Evolutionary conservation across 2,888 invertebrate species (phyloP).

Genomic region (Trichogramma dendrolimi): DNA sequence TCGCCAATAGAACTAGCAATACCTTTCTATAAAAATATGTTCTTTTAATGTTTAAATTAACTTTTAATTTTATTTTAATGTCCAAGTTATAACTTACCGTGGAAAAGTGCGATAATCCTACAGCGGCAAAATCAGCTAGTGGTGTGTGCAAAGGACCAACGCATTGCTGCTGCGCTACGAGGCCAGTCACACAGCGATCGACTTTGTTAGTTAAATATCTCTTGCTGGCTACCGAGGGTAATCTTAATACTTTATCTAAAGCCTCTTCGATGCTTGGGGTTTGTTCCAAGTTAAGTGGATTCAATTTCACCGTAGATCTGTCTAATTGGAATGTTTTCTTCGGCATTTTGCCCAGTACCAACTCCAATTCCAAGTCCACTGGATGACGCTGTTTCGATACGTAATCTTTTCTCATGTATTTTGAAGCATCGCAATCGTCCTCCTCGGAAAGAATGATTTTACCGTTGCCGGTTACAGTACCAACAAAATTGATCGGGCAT

Average conservation of each 20-base stretch:
- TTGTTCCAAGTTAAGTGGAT: constrained; percentile 58
- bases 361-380: constrained; percentile 82
- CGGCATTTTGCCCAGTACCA: constrained; percentile 85
- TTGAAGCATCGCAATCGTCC: constrained; percentile 53
- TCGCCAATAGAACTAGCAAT: constrained; percentile 95
- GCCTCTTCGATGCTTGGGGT: constrained; percentile 63
- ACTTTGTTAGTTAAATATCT: constrained; percentile 94
- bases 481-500: constrained; percentile 90
- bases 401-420: constrained; percentile 46
- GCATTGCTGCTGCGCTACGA: constrained; percentile 96
- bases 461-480: constrained; percentile 84
- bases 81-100: constrained; percentile 51
- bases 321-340: constrained; percentile 65
- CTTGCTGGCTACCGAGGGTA: constrained; percentile 92
- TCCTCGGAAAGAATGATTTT: constrained; percentile 68
- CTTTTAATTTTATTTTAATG: background rate
- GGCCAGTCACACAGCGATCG: constrained; percentile 88
- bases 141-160: constrained; percentile 96
- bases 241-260: constrained; percentile 73
- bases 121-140: constrained; percentile 87
- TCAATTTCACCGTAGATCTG: constrained; percentile 53
- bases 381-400: constrained; percentile 61
- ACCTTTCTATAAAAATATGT: constrained; percentile 55
- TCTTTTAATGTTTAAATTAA: constrained; percentile 1
- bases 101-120: constrained; percentile 80